phyloP scores from a whole-genome alignment of 2,888 invertebrate species.

The Drosophila sordidula region DNA sequence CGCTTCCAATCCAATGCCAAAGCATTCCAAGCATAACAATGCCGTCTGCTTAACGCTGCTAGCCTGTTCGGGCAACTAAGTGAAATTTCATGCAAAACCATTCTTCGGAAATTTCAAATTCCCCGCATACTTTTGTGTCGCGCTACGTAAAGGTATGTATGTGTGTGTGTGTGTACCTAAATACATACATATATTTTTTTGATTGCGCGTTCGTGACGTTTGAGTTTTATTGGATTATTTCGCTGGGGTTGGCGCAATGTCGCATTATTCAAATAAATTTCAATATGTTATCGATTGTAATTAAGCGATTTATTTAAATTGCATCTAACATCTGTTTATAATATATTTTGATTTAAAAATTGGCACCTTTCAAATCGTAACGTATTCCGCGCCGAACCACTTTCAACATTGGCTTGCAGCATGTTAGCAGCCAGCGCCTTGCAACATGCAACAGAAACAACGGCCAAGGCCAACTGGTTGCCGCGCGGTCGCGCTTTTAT shows the following conservation, averaged over 20 bases:
- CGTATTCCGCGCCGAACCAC: slow-evolving; percentile 5
- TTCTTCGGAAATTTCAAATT: slow-evolving; percentile 83
- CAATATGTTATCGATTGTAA: not conserved
- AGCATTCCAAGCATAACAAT: slow-evolving; percentile 77
- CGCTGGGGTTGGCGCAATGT: slow-evolving; percentile 1
- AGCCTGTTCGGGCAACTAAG: slow-evolving; percentile 80
- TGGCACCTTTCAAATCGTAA: not conserved
- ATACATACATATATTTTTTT: slow-evolving; percentile 4
- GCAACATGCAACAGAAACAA: slow-evolving; percentile 45
- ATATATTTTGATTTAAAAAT: too few relatives aligned
- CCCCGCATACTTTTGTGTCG: slow-evolving; percentile 78
- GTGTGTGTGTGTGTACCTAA: not conserved
- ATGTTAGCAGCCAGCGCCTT: slow-evolving; percentile 28
- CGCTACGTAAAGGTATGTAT: slow-evolving; percentile 10
- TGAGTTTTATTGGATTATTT: slow-evolving; percentile 7
- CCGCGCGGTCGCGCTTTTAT: slow-evolving; percentile 4
- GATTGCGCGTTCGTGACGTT: slow-evolving; percentile 39
- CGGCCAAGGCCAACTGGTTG: slow-evolving; percentile 28
- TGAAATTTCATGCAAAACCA: slow-evolving; percentile 83
- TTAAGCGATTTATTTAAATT: too few relatives aligned
- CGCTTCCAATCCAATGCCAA: slow-evolving; percentile 40
- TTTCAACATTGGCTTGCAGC: slow-evolving; percentile 30
- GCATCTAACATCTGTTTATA: too few relatives aligned
- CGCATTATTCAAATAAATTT: not conserved
- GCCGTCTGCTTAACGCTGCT: slow-evolving; percentile 73